A percentile compares a stretch with the other conserved stretches of the same genome.
phyloP scores from a whole-genome alignment of 2,888 invertebrate species.

The Conomelus anceps region DNA sequence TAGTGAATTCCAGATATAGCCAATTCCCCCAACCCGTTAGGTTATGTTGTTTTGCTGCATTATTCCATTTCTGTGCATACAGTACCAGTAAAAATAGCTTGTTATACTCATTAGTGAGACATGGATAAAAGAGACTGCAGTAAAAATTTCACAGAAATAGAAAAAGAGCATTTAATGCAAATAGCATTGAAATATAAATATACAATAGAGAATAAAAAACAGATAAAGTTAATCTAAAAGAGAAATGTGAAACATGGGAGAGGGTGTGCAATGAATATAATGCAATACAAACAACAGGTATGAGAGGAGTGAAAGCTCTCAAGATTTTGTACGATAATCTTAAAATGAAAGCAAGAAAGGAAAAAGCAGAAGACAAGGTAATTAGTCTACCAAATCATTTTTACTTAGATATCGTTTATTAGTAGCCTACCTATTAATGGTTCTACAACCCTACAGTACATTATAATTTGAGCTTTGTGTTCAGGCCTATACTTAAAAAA shows the following conservation, averaged over 20 bases:
- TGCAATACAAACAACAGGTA: neutral
- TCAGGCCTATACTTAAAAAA: too few species aligned
- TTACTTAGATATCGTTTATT: too few species aligned
- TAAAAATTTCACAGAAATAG: neutral
- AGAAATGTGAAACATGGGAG: neutral
- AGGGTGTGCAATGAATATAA: neutral
- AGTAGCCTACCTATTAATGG: too few species aligned
- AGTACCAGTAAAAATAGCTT: too few species aligned
- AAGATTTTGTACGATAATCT: slow-evolving; percentile 7
- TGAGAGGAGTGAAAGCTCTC: neutral
- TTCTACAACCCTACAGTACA: too few species aligned
- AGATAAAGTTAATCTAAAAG: neutral
- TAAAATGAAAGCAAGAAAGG: slow-evolving; percentile 14
- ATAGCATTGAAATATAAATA: neutral
- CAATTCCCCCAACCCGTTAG: too few species aligned
- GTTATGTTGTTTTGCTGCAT: too few species aligned
- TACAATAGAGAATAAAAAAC: slow-evolving; percentile 7
- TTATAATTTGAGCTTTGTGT: too few species aligned
- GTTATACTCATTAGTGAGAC: too few species aligned
- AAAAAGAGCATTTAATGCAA: neutral
- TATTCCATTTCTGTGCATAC: too few species aligned
- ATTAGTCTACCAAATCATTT: neutral
- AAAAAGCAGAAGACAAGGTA: slow-evolving; percentile 1
- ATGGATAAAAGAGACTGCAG: slow-evolving; percentile 7
- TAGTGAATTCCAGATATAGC: too few species aligned